Conservation (phyloP, 2,113 vertebrate species). For the Vireo altiloquus region DNA sequence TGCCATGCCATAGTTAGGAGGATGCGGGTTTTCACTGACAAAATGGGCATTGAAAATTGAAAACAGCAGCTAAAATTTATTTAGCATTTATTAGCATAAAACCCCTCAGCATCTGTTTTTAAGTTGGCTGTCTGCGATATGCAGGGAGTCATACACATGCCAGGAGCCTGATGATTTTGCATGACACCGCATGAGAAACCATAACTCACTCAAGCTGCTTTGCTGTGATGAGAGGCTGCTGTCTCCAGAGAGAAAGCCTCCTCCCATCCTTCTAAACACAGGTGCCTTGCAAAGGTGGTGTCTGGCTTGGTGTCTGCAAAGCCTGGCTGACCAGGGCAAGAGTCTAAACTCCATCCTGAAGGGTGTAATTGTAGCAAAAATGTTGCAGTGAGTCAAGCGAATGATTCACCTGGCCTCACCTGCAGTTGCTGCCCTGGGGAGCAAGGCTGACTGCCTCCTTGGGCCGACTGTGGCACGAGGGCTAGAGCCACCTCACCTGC, state of each 20-base stretch:
- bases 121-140: not conserved
- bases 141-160: accelerated
- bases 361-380: not conserved
- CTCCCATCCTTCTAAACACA: not conserved
- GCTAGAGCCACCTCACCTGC: not conserved
- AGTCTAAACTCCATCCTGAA: not conserved
- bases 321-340: not conserved
- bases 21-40: not conserved
- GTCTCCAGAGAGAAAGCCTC: not conserved
- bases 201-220: not conserved
- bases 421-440: accelerated
- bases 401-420: not conserved
- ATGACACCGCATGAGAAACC: not conserved
- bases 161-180: not conserved
- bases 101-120: not conserved
- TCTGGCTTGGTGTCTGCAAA: not conserved
- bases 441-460: not conserved
- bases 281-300: not conserved
- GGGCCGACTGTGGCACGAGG: not conserved
- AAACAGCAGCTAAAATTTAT: not conserved
- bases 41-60: not conserved
- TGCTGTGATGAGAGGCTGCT: not conserved
- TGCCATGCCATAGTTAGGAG: not conserved
- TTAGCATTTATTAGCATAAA: not conserved
- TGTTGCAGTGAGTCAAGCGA: accelerated